Evolutionary conservation across 2,797 vertebrate species (phyloP).

Genomic region (Lagocephalus sceleratus): DNA sequence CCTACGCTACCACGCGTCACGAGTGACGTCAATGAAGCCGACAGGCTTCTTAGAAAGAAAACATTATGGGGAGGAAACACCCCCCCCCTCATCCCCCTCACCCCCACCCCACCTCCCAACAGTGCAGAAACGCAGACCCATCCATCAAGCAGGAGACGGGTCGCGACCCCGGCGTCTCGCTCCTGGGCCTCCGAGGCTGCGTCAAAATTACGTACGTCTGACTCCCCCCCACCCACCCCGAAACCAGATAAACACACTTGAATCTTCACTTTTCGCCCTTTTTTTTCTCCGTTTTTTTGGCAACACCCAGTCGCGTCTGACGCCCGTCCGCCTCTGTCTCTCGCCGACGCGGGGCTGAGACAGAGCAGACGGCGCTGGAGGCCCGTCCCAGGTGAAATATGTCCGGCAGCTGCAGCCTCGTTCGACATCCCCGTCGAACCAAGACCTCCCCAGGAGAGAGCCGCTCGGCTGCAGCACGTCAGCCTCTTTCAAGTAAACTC

Average conservation of each 20-base stretch:
- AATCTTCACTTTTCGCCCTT: too few relatives aligned
- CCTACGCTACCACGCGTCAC: constrained; percentile 27
- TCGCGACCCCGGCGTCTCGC: constrained; percentile 47
- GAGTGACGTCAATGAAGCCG: constrained; percentile 5
- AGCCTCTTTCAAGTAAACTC: constrained; percentile 44
- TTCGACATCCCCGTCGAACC: constrained; percentile 9
- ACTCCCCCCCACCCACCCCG: constrained; percentile 41
- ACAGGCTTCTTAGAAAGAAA: constrained; percentile 17
- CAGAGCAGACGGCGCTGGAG: constrained; percentile 16
- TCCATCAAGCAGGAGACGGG: constrained; percentile 47
- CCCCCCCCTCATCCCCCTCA: too few relatives aligned
- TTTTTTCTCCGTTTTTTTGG: constrained; percentile 18
- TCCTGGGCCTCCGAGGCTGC: constrained; percentile 55
- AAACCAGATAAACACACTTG: constrained; percentile 54
- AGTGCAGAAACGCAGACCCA: constrained; percentile 38
- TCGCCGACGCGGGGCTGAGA: constrained; percentile 37
- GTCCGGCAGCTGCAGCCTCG: constrained; percentile 40
- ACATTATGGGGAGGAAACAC: constrained; percentile 1
- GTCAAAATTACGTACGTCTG: constrained; percentile 38
- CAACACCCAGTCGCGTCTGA: constrained; percentile 14
- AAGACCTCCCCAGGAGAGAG: constrained; percentile 33
- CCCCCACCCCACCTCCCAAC: background rate
- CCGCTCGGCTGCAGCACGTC: constrained; percentile 24
- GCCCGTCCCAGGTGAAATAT: constrained; percentile 24
- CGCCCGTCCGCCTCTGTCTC: constrained; percentile 16